Percentiles rank a stretch among this genome's conserved stretches.
These are phyloP conservation scores for Platynereis dumerilii DNA, from an alignment of 2,888 invertebrate species.

Conservation along the genomic window DNA sequence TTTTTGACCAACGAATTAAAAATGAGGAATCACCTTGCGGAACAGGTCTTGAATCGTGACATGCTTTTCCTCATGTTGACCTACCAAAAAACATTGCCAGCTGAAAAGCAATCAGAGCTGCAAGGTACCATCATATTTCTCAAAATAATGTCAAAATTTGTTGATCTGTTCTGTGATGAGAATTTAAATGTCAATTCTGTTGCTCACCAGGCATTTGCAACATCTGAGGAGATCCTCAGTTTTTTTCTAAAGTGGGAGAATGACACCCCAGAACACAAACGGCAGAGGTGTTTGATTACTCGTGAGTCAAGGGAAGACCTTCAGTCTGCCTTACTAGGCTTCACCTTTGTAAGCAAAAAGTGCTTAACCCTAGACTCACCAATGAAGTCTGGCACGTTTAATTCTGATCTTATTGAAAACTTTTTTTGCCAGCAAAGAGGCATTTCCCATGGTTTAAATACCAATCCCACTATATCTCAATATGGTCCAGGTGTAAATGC, in stretches of 20 bases:
- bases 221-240: background rate
- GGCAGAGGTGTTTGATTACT: background rate
- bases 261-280: background rate
- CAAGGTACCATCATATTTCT: too few relatives aligned
- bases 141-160: too few relatives aligned
- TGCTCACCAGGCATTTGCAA: too few relatives aligned
- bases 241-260: constrained; percentile 5
- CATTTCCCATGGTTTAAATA: constrained; percentile 2
- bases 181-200: too few relatives aligned
- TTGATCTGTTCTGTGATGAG: too few relatives aligned
- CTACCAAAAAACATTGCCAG: too few relatives aligned
- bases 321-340: background rate
- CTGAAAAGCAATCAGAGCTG: too few relatives aligned
- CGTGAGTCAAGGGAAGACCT: background rate
- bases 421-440: background rate
- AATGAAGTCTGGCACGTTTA: background rate
- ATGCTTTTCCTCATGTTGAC: background rate
- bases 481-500: constrained; percentile 3
- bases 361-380: background rate
- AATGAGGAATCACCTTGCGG: background rate
- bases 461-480: background rate
- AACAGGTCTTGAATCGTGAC: background rate
- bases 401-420: constrained; percentile 3
- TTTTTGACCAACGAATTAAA: constrained; percentile 4
- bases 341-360: background rate